Evolutionary conservation across 2,113 vertebrate genomes (phyloP).

Genomic region (Catharus bicknelli): DNA sequence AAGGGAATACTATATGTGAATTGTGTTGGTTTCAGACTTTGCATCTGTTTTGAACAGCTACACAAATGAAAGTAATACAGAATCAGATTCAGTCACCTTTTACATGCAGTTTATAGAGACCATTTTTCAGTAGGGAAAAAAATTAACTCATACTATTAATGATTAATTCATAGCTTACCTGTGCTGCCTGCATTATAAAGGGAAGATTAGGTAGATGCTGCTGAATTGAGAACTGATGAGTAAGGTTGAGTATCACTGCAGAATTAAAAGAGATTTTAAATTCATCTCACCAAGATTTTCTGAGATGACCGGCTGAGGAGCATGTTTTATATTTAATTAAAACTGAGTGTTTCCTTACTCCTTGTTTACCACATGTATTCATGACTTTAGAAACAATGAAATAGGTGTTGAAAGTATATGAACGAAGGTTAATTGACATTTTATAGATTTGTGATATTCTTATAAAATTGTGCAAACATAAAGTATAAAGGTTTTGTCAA

Average conservation of each 20-base stretch:
- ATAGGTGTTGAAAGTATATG: neutral
- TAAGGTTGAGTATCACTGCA: neutral
- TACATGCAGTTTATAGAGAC: neutral
- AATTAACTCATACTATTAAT: neutral
- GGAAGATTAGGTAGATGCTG: neutral
- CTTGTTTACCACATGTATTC: neutral
- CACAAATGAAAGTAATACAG: neutral
- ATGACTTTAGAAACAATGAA: neutral
- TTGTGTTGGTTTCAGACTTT: neutral
- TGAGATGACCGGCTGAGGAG: neutral
- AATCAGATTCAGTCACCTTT: neutral
- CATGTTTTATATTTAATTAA: neutral
- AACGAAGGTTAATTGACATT: neutral
- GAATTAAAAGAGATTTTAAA: neutral
- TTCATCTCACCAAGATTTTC: neutral
- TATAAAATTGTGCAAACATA: neutral
- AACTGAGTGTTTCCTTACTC: neutral
- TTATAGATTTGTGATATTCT: neutral
- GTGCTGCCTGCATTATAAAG: neutral
- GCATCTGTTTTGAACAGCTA: neutral
- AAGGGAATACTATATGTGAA: neutral
- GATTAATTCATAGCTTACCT: neutral
- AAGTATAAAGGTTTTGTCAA: neutral
- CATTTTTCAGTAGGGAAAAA: neutral
- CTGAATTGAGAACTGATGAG: neutral